Base-by-base conservation (phyloP, 2,113 vertebrate species). In the Anarrhichthys ocellatus region DNA sequence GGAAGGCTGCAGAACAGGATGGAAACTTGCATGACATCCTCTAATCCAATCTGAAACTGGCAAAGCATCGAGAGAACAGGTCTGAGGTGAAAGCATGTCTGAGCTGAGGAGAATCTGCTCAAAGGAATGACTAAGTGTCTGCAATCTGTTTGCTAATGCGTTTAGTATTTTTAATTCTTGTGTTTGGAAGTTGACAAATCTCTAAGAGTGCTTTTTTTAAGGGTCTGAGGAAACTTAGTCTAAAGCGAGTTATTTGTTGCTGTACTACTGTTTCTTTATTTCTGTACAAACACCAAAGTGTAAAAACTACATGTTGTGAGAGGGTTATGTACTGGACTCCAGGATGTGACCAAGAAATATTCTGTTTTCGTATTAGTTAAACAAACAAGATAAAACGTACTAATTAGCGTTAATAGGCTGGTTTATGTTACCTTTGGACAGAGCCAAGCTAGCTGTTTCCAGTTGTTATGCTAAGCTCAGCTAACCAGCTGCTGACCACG, bases 41-140 rank as follows among this genome's bases (percentile, higher is more conserved):
- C 66, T 81, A 58, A 88, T 87, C 71, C 82, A 29, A 88, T 80
- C 71, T 83, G n/a, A 75, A 76, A 78, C 84, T 83, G 76, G 78
- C 69, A 85, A 24, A 42, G 24, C 77, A 46, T 58, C 34, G 17
- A 73, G 73, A 83, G 74, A 89, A 83, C 78, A 87, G 71, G 75
- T 58, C 48, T 67, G 52, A 14, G 58, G 62, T 24, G 50, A 66
- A 76, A 65, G 61, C 38, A 42, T 36, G 63, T 67, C 48, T 64
- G 71, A 85, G 59, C 65, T 9, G 54, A 71, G 50, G 48, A 88
- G 69, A 76, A 65, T 83, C 81, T 74, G 63, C 63, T 79, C 36
- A 62, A 64, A 73, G 54, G 69, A 42, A 18, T 82, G 87, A 85
- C 82, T 83, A 87, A 83, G 34, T 59, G 71, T 76, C 85, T 59